Percentiles rank a stretch among this genome's conserved stretches.
Evolutionary conservation across 1,140 invertebrate species (phyloP).

Genomic region (Drosophila parabipectinata): DNA sequence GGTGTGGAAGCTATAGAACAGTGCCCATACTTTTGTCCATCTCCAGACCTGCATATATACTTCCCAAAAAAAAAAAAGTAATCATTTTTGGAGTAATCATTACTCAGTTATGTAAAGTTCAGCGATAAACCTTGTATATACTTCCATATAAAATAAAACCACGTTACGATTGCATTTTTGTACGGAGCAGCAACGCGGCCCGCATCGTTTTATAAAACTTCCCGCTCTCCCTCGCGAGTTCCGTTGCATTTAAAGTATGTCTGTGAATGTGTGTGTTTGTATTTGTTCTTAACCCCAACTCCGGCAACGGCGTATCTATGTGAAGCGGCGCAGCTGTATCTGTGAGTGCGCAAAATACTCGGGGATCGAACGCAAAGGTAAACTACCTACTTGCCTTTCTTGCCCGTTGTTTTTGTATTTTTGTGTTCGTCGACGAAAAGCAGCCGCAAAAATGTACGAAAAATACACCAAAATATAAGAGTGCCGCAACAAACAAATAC

Average conservation of each 20-base stretch:
- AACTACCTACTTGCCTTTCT: slow-evolving; percentile 77
- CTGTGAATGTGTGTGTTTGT: slow-evolving; percentile 18
- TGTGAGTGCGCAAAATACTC: slow-evolving; percentile 55
- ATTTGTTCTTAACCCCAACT: slow-evolving; percentile 41
- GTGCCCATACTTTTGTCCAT: not conserved
- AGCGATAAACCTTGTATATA: slow-evolving; percentile 17
- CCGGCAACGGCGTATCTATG: slow-evolving; percentile 35
- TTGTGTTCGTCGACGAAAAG: slow-evolving; percentile 32
- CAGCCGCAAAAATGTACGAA: slow-evolving; percentile 78
- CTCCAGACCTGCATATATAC: too few species aligned
- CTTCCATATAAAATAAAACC: slow-evolving; percentile 11
- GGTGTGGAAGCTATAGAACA: not conserved
- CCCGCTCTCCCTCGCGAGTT: slow-evolving; percentile 9
- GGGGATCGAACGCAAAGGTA: slow-evolving; percentile 49
- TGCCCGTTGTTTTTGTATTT: slow-evolving; percentile 21
- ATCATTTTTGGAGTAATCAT: not conserved
- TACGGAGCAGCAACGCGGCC: slow-evolving; percentile 27
- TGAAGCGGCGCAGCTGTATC: slow-evolving; percentile 33
- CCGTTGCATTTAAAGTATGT: slow-evolving; percentile 17
- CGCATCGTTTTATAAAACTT: not conserved
- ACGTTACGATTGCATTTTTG: slow-evolving; percentile 55
- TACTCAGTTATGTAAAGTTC: not conserved
- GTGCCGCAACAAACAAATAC: slow-evolving; percentile 15
- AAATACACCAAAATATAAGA: slow-evolving; percentile 60
- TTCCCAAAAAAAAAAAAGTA: too few species aligned